Conservation (phyloP, 2,888 invertebrate genomes). For the Thumatha senex region DNA sequence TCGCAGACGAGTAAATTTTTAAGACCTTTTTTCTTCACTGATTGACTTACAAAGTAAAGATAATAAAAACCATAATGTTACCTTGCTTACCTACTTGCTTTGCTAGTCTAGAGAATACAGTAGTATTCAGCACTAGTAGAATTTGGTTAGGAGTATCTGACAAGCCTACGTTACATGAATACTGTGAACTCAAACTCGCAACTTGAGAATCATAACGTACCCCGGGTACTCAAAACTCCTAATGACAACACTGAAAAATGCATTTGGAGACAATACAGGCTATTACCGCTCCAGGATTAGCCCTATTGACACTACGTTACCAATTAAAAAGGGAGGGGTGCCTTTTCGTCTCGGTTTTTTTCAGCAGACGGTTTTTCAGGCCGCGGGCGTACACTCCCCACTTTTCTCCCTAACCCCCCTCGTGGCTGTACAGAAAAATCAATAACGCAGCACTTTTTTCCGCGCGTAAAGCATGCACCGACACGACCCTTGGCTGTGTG, state of each 20-base stretch:
- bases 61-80: no score
- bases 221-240: constrained; percentile 42
- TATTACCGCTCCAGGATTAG: constrained; percentile 79
- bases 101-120: no score
- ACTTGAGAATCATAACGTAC: constrained; percentile 12
- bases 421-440: constrained; percentile 82
- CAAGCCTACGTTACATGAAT: no score
- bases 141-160: no score
- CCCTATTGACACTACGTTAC: constrained; percentile 84
- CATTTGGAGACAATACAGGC: constrained; percentile 78
- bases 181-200: constrained; percentile 10
- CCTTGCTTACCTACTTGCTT: no score
- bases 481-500: constrained; percentile 60
- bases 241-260: constrained; percentile 78
- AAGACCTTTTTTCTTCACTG: no score
- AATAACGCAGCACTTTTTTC: constrained; percentile 85
- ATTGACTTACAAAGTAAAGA: no score
- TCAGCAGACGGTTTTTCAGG: constrained; percentile 83
- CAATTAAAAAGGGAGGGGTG: constrained; percentile 83
- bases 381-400: constrained; percentile 69
- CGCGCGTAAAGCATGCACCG: constrained; percentile 84
- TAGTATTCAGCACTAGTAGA: no score
- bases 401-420: constrained; percentile 49
- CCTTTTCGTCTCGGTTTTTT: constrained; percentile 83
- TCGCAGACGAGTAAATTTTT: no score